Evolutionary conservation across 2,797 vertebrate genomes (phyloP).

Genomic region (Dendrocincla tyrannina): DNA sequence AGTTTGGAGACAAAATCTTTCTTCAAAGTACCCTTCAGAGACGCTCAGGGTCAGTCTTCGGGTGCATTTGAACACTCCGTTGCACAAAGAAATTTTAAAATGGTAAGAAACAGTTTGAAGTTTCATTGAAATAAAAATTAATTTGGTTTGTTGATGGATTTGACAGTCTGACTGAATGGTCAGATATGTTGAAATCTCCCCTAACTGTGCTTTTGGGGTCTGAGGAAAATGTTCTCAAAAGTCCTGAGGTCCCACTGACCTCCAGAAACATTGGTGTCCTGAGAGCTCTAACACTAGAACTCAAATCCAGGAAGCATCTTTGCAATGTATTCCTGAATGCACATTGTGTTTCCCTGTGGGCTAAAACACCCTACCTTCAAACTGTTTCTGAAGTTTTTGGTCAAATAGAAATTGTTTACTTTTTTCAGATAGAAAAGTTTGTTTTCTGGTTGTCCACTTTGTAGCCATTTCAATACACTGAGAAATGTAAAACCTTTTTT

Average conservation of each 20-base stretch:
- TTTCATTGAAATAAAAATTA: background rate
- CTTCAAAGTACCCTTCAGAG: background rate
- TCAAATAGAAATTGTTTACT: background rate
- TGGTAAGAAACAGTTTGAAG: background rate
- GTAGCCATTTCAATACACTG: conserved; percentile 7
- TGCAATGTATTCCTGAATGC: background rate
- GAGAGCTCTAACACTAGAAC: background rate
- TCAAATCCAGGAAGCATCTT: background rate
- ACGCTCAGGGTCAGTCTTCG: background rate
- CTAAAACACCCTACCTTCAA: background rate
- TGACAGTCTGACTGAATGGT: background rate
- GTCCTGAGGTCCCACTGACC: background rate
- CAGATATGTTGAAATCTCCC: background rate
- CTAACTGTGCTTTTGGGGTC: background rate
- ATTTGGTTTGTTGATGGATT: background rate
- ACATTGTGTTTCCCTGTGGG: background rate
- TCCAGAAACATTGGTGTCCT: background rate
- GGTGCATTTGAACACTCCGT: background rate
- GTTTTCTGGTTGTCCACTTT: background rate
- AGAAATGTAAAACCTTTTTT: conserved; percentile 67
- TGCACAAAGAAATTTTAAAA: background rate
- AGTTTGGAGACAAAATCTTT: background rate
- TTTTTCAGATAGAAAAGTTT: background rate
- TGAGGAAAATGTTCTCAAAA: background rate
- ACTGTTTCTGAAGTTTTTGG: background rate